These are phyloP conservation scores for Erpobdella octoculata DNA, from an alignment of 2,888 invertebrate genomes.

Conservation along the genomic window DNA sequence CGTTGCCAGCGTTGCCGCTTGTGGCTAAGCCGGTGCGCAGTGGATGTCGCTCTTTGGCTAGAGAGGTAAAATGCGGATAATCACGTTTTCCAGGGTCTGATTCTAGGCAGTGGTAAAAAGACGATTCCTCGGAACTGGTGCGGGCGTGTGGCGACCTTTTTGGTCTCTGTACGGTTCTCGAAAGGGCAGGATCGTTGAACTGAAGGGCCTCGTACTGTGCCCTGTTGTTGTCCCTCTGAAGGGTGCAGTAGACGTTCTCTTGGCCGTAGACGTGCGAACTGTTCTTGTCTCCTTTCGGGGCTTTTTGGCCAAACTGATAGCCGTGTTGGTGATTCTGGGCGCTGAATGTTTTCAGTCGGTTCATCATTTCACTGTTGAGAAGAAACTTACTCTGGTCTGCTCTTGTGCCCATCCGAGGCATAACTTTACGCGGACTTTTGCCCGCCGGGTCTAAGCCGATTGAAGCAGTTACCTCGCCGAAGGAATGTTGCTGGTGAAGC, in stretches of 20 bases:
- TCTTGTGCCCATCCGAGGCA: constrained; percentile 50
- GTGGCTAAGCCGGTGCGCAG: not conserved
- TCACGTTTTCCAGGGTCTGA: not conserved
- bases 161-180: not conserved
- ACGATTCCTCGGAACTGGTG: not conserved
- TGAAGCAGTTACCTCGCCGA: not conserved
- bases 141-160: not conserved
- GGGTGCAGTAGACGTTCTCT: constrained; percentile 18
- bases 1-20: too few relatives aligned
- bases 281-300: not conserved
- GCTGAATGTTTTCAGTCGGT: not conserved
- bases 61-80: not conserved
- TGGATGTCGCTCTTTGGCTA: not conserved
- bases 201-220: constrained; percentile 21
- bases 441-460: not conserved
- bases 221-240: not conserved
- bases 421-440: constrained; percentile 40
- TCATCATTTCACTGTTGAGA: not conserved
- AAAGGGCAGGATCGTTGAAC: not conserved
- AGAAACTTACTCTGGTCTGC: constrained; percentile 38
- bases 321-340: not conserved
- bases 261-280: not conserved
- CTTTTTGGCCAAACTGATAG: not conserved
- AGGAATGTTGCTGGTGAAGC: too few relatives aligned
- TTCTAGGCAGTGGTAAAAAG: constrained; percentile 6